Conservation (phyloP, 2,113 vertebrate species). For the Anguilla rostrata region DNA sequence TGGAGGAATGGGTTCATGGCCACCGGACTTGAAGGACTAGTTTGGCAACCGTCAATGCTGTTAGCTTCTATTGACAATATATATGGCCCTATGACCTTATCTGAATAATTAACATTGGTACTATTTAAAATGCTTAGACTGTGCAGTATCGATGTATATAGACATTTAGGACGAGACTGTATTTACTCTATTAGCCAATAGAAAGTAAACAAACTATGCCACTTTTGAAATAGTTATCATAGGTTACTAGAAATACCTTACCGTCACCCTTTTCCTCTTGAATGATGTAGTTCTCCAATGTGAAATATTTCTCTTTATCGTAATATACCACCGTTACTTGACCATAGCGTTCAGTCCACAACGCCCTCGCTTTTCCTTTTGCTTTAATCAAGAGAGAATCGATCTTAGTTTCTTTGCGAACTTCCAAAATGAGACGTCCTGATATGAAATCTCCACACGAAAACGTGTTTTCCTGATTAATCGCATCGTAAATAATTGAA, state of each 20-base stretch:
- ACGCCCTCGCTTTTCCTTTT: slow-evolving; percentile 58
- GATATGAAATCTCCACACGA: slow-evolving; percentile 55
- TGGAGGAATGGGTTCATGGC: not conserved
- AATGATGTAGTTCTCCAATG: slow-evolving; percentile 6
- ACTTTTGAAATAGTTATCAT: not conserved
- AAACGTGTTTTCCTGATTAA: slow-evolving; percentile 52
- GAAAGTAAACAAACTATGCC: too few species aligned
- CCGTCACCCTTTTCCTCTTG: not conserved
- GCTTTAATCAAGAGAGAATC: slow-evolving; percentile 56
- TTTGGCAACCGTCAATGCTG: not conserved
- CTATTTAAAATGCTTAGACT: too few species aligned
- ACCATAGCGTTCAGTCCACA: slow-evolving; percentile 40
- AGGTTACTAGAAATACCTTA: not conserved
- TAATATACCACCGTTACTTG: not conserved
- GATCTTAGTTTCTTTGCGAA: slow-evolving; percentile 43
- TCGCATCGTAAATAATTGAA: slow-evolving; percentile 36
- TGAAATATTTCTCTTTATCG: slow-evolving; percentile 21
- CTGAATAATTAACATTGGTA: not conserved
- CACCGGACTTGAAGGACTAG: not conserved
- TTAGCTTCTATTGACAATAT: not conserved
- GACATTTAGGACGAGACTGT: too few species aligned
- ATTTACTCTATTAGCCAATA: too few species aligned
- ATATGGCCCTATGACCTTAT: not conserved
- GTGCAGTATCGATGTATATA: too few species aligned
- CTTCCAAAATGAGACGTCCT: slow-evolving; percentile 46